Evolutionary conservation across 2,113 vertebrate genomes (phyloP).

Genomic region (Marcusenius ussheri): DNA sequence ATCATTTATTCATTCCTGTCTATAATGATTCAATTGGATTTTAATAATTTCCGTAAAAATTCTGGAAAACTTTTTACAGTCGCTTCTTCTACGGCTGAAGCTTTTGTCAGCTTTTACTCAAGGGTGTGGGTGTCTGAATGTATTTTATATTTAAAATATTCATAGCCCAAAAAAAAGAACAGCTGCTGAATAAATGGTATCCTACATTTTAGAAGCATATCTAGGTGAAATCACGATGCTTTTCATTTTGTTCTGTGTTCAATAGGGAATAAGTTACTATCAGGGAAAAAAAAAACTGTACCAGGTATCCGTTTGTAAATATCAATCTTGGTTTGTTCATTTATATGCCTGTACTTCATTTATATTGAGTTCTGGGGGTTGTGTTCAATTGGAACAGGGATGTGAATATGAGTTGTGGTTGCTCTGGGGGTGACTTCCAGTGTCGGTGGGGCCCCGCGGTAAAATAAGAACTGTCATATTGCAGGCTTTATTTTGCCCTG

Average conservation of each 20-base stretch:
- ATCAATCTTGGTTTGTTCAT: slow-evolving; percentile 67
- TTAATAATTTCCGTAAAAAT: slow-evolving; percentile 45
- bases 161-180: slow-evolving; percentile 55
- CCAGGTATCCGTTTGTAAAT: slow-evolving; percentile 56
- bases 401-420: slow-evolving; percentile 27
- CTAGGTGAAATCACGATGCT: slow-evolving; percentile 58
- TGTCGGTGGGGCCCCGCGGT: slow-evolving; percentile 30
- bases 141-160: slow-evolving; percentile 59
- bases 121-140: slow-evolving; percentile 41
- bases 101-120: slow-evolving; percentile 41
- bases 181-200: slow-evolving; percentile 63
- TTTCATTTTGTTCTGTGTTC: slow-evolving; percentile 48
- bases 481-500: slow-evolving; percentile 29
- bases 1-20: not conserved
- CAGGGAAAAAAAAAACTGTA: not conserved
- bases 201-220: slow-evolving; percentile 56
- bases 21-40: not conserved
- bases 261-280: slow-evolving; percentile 39
- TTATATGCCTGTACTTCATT: slow-evolving; percentile 58
- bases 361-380: slow-evolving; percentile 37
- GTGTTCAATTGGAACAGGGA: slow-evolving; percentile 10
- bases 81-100: slow-evolving; percentile 34
- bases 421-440: slow-evolving; percentile 17
- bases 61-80: slow-evolving; percentile 7
- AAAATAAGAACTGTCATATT: slow-evolving; percentile 42